Evolutionary conservation across 2,797 vertebrate genomes (phyloP).

Genomic region (Periophthalmus magnuspinnatus): DNA sequence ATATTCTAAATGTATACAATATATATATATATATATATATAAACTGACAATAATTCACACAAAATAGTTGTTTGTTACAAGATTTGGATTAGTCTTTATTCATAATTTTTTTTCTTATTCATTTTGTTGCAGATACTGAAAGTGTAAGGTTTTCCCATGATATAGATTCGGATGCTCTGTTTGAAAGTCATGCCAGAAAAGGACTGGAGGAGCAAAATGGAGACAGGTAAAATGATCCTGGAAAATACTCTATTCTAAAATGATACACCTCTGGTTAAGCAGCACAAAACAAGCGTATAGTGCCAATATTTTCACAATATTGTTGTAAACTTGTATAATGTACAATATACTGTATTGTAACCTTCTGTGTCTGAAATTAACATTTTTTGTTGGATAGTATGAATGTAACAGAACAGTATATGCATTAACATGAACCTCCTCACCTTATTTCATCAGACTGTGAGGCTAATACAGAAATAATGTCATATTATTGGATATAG

Average conservation of each 20-base stretch:
- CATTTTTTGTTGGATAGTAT: background rate
- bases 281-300: background rate
- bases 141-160: constrained; percentile 66
- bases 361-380: background rate
- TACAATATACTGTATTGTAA: background rate
- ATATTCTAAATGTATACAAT: too few species aligned
- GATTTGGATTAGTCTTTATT: background rate
- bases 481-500: background rate
- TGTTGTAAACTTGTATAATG: background rate
- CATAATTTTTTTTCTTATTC: constrained; percentile 7
- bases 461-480: background rate
- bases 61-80: background rate
- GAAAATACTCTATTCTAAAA: background rate
- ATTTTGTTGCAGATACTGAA: constrained; percentile 57
- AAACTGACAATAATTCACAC: too few species aligned
- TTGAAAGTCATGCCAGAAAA: constrained; percentile 50
- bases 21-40: too few species aligned
- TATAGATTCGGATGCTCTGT: constrained; percentile 45
- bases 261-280: background rate
- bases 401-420: background rate
- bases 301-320: background rate
- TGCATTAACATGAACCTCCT: background rate
- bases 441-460: background rate
- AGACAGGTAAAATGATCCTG: constrained; percentile 72
- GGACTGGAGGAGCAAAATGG: constrained; percentile 61